Percentiles rank a stretch among this genome's conserved stretches.
These are phyloP conservation scores for Hassar affinis DNA, from an alignment of 2,113 vertebrate species.

Conservation along the genomic window DNA sequence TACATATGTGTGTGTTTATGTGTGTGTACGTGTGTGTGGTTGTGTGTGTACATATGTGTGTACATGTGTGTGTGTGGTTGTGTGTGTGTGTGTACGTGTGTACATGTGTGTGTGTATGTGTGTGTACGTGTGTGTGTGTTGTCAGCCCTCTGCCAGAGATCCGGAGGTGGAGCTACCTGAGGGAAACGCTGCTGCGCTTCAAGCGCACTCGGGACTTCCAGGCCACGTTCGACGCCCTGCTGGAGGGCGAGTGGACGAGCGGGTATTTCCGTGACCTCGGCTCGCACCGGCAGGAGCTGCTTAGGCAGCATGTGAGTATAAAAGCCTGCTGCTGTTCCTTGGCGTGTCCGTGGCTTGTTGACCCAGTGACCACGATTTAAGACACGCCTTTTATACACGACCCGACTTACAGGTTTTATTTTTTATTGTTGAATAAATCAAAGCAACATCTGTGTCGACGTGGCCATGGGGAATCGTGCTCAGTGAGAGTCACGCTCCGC, in stretches of 20 bases:
- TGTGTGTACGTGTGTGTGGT: too few species aligned
- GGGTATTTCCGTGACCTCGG: slow-evolving; percentile 80
- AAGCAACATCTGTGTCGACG: neutral
- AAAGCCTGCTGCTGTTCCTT: neutral
- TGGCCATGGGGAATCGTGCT: neutral
- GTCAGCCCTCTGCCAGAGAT: slow-evolving; percentile 80
- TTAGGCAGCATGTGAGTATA: slow-evolving; percentile 79
- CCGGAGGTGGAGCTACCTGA: slow-evolving; percentile 84
- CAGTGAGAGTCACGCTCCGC: neutral
- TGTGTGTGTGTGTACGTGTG: too few species aligned
- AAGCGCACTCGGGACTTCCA: slow-evolving; percentile 83
- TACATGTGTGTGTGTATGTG: neutral
- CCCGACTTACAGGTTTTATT: neutral
- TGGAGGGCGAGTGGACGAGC: slow-evolving; percentile 80
- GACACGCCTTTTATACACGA: neutral
- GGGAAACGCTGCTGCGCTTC: slow-evolving; percentile 83
- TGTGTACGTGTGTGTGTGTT: neutral
- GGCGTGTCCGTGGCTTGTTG: neutral
- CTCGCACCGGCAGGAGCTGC: slow-evolving; percentile 79
- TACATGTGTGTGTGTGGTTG: too few species aligned
- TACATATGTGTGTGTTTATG: too few species aligned
- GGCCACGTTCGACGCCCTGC: slow-evolving; percentile 81
- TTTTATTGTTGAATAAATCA: neutral
- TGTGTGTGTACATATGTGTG: too few species aligned
- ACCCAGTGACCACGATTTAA: neutral